phyloP scores from a whole-genome alignment of 1,140 invertebrate species.

The Leptopilina clavipes region DNA sequence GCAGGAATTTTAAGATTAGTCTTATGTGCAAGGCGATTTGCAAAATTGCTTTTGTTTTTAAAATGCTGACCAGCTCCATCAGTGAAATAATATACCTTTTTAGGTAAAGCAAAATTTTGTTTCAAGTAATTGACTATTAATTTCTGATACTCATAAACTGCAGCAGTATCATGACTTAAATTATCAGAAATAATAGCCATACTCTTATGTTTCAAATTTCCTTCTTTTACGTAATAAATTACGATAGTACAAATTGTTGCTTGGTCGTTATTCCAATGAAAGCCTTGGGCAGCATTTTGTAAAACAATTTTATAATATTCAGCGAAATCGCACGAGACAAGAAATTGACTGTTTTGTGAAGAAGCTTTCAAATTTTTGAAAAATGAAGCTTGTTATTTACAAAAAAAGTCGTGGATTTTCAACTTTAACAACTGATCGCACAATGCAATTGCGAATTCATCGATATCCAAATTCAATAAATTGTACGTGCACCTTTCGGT shows the following conservation, averaged over 20 bases:
- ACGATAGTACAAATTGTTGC: conserved; percentile 57
- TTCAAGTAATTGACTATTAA: conserved; percentile 47
- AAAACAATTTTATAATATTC: conserved; percentile 63
- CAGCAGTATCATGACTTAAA: conserved; percentile 50
- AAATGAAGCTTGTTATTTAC: conserved; percentile 44
- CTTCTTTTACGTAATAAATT: conserved; percentile 44
- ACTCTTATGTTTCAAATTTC: conserved; percentile 39
- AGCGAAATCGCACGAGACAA: conserved; percentile 57
- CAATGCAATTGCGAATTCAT: conserved; percentile 46
- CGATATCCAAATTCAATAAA: conserved; percentile 37
- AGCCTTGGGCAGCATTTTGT: conserved; percentile 59
- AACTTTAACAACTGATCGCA: conserved; percentile 45
- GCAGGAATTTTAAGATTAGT: too few relatives aligned
- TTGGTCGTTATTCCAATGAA: conserved; percentile 58
- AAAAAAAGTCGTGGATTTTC: conserved; percentile 45
- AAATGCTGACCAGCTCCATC: too few relatives aligned
- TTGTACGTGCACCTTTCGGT: conserved; percentile 43
- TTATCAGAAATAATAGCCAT: conserved; percentile 51
- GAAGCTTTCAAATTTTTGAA: conserved; percentile 46
- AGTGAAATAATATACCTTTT: too few relatives aligned
- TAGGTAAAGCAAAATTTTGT: conserved; percentile 47
- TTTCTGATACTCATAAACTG: conserved; percentile 52
- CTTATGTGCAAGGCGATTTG: conserved; percentile 59
- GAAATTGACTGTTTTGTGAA: conserved; percentile 37
- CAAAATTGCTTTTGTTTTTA: too few relatives aligned